Base-by-base conservation (phyloP, 53 echinoderm and acorn worm genomes). In the Antedon mediterranea region DNA sequence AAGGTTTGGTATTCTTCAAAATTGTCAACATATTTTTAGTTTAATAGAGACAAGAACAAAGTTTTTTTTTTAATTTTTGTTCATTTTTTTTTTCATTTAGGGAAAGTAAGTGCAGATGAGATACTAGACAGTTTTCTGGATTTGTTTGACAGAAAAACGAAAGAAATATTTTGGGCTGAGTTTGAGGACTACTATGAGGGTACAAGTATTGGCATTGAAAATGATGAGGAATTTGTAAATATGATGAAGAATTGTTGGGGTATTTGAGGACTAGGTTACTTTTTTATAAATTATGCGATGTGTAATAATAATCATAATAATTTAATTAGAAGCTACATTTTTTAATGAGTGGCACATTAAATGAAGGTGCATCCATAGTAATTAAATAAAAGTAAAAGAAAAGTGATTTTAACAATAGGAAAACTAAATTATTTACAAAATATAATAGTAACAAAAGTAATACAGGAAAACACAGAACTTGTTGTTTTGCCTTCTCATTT, bases 131-230 rank as follows among this genome's bases (percentile, higher is more conserved):
- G 82, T 32, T 91, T 97, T 33, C 79, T 90, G 31, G 86, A 97
- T 3, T 84, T 91, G 20, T 97, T 97, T 82, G 84, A 90, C 23
- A 72, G 78, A n/a, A 87, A 88, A 29, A 80, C 71, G 11, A 85
- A 86, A 72, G 92, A 97, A 80, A 77, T 97, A 26, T 79, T 82
- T 1, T 97, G 86, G 37, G 91, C 88, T 13, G 90, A 92, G 28
- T 97, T 92, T 97, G 97, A 97, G 76, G 97, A 97, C 71, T 97
- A 92, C 71, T 92, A 90, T 72, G 97, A 97, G 72, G 97, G 97
- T 0, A 71, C 86, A 26, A 97, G 97, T 74, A 71, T 97, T 2
- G 75, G 83, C 0, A 85, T 87, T 15, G 80, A 78, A 34, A 85
- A 82, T 43, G 97, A 97, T 37, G 89, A 92, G 0, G 89, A 97